Evolutionary conservation across 2,113 vertebrate genomes (phyloP).

Genomic region (human): GRCh38 chr19:50486501-50487000

Average conservation of each 20-base stretch:
- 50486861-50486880: background rate
- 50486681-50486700: background rate
- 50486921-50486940: background rate
- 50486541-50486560: background rate
- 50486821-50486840: background rate
- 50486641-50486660: background rate
- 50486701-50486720: background rate
- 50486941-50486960: fast-evolving
- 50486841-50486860: background rate
- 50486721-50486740: fast-evolving
- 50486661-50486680: background rate
- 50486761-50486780: background rate
- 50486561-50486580: background rate
- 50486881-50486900: background rate
- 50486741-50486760: background rate
- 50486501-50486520: background rate
- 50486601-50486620: fast-evolving
- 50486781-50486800: background rate
- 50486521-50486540: background rate
- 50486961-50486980: background rate
- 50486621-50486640: background rate
- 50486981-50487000: background rate
- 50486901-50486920: background rate
- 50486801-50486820: background rate
- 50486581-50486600: background rate